These are phyloP conservation scores for Meles meles DNA, from an alignment of 2,113 vertebrate species.

Conservation along the genomic window DNA sequence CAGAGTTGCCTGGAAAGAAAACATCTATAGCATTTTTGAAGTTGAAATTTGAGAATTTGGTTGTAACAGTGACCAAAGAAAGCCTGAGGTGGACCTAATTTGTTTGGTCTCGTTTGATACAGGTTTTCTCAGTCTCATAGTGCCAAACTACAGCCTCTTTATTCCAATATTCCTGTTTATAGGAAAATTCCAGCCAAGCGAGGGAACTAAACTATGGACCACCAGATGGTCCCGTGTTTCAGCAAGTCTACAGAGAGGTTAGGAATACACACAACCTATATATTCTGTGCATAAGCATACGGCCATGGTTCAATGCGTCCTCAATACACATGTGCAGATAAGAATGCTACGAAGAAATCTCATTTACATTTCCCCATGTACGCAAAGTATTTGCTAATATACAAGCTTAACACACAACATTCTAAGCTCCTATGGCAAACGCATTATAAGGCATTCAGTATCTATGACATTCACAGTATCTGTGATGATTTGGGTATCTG, in stretches of 20 bases:
- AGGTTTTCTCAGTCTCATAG: background rate
- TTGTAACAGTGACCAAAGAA: background rate
- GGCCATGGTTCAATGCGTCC: background rate
- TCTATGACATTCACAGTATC: background rate
- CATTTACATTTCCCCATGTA: background rate
- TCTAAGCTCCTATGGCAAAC: background rate
- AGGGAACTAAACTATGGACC: background rate
- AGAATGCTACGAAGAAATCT: background rate
- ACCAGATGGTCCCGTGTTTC: background rate
- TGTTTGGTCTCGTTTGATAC: background rate
- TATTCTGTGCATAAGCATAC: background rate
- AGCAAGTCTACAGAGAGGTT: background rate
- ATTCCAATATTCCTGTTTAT: background rate
- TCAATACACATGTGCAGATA: background rate
- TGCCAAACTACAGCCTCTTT: background rate
- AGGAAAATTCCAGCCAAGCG: background rate
- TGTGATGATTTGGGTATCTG: background rate
- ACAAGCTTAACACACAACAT: background rate
- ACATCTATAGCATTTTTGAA: background rate
- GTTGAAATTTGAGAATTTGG: background rate
- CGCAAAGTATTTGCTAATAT: background rate
- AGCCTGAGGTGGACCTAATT: background rate
- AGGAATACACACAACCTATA: background rate
- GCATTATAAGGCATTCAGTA: background rate
- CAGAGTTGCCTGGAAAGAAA: background rate